Percentiles rank a stretch among this genome's conserved stretches.
phyloP scores from a whole-genome alignment of 2,888 invertebrate genomes.

The Drosophila sordidula region DNA sequence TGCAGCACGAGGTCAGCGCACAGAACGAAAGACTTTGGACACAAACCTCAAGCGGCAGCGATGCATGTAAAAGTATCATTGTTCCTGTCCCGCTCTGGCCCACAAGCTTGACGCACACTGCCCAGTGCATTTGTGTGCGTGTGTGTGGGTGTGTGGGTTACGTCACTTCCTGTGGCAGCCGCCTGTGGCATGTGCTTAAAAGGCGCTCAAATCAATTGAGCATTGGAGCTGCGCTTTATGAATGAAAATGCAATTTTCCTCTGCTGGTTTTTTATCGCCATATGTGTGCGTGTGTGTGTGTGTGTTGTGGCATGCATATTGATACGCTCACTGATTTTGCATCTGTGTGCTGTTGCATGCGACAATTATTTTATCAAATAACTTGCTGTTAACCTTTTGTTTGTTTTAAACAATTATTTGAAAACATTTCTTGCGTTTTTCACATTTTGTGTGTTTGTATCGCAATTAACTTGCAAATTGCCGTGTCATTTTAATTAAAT shows the following conservation, averaged over 20 bases:
- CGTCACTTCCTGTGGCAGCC: constrained; percentile 49
- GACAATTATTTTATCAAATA: constrained; percentile 39
- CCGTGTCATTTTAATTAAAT: constrained; percentile 66
- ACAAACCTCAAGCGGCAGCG: constrained; percentile 62
- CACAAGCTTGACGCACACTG: neutral
- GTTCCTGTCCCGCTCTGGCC: neutral
- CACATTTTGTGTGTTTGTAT: neutral
- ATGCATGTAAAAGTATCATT: constrained; percentile 50
- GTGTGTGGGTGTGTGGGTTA: constrained; percentile 16
- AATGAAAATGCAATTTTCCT: constrained; percentile 36
- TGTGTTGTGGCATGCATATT: constrained; percentile 12
- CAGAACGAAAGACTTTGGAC: constrained; percentile 73
- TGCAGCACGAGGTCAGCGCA: constrained; percentile 68
- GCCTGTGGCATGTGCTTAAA: constrained; percentile 29
- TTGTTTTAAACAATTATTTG: constrained; percentile 21
- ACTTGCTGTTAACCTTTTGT: constrained; percentile 9
- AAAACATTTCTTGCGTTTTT: constrained; percentile 28
- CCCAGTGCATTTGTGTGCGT: constrained; percentile 1
- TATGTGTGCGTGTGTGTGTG: neutral
- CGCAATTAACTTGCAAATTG: constrained; percentile 57
- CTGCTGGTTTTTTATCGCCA: constrained; percentile 1
- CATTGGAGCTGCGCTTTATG: constrained; percentile 42
- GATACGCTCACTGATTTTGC: constrained; percentile 54
- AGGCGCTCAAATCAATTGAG: constrained; percentile 36
- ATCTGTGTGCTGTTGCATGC: constrained; percentile 55